Conservation (phyloP, 2,888 invertebrate genomes). For the Pachycephus smyrnensis region DNA sequence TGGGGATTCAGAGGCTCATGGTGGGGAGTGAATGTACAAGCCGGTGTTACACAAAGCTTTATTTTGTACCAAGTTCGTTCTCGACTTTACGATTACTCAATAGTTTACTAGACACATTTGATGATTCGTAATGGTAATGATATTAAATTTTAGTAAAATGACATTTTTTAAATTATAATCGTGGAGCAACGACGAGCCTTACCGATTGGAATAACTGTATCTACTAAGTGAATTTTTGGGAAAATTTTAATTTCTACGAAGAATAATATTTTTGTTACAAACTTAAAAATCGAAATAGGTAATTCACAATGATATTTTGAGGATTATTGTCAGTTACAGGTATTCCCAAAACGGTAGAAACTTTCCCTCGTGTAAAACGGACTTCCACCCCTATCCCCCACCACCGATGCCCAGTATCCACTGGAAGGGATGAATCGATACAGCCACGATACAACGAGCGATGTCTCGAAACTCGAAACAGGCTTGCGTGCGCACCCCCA, state of each 20-base stretch:
- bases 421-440: constrained; percentile 62
- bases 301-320: background rate
- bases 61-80: background rate
- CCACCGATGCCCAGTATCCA: constrained; percentile 29
- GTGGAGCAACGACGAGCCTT: background rate
- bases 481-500: constrained; percentile 50
- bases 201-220: background rate
- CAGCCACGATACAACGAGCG: constrained; percentile 63
- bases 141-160: background rate
- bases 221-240: background rate
- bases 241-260: background rate
- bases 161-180: background rate
- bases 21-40: constrained; percentile 47
- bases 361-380: constrained; percentile 50
- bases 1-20: constrained; percentile 11
- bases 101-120: background rate
- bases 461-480: constrained; percentile 64
- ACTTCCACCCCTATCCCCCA: constrained; percentile 39
- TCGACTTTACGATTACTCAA: background rate
- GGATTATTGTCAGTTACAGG: background rate
- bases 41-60: constrained; percentile 40
- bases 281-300: background rate
- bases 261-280: background rate
- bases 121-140: background rate
- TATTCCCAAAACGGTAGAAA: constrained; percentile 20